Evolutionary conservation across 64 coral and sea anemone species (phyloP).

Genomic region (Actinia equina): DNA sequence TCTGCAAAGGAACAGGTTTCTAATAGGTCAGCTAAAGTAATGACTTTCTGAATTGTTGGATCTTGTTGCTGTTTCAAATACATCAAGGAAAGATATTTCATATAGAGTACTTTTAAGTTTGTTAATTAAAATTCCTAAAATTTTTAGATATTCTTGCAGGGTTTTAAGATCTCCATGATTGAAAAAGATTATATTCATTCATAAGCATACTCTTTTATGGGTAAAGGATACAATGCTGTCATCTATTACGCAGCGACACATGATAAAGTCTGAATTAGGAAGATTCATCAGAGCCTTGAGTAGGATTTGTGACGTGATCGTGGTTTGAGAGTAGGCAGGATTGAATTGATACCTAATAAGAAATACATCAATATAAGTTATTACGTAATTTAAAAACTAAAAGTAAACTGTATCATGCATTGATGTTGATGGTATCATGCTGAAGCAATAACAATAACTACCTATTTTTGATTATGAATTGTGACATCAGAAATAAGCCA

Average conservation of each 20-base stretch:
- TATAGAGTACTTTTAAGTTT: too few species aligned
- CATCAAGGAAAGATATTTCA: constrained; percentile 21
- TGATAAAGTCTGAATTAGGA: constrained; percentile 94
- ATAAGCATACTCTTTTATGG: not conserved
- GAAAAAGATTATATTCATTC: not conserved
- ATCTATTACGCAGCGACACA: constrained; percentile 84
- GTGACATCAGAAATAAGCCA: too few species aligned
- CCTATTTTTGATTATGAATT: too few species aligned
- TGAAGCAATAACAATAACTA: too few species aligned
- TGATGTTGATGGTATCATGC: too few species aligned
- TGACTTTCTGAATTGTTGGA: constrained; percentile 56
- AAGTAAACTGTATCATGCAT: too few species aligned
- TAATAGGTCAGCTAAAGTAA: constrained; percentile 68
- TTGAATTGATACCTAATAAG: constrained; percentile 79
- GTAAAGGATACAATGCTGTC: constrained; percentile 90
- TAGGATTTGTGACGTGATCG: constrained; percentile 80
- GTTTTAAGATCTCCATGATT: not conserved
- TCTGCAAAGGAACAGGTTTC: constrained; percentile 80
- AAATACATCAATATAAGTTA: not conserved
- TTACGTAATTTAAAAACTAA: too few species aligned
- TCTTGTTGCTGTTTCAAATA: constrained; percentile 73
- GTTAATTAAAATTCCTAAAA: too few species aligned
- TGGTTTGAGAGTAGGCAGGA: constrained; percentile 79
- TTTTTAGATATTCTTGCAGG: too few species aligned
- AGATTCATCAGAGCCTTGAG: constrained; percentile 88